Evolutionary conservation across 2,888 invertebrate genomes (phyloP).

Genomic region (Archaeoteleia sp.): DNA sequence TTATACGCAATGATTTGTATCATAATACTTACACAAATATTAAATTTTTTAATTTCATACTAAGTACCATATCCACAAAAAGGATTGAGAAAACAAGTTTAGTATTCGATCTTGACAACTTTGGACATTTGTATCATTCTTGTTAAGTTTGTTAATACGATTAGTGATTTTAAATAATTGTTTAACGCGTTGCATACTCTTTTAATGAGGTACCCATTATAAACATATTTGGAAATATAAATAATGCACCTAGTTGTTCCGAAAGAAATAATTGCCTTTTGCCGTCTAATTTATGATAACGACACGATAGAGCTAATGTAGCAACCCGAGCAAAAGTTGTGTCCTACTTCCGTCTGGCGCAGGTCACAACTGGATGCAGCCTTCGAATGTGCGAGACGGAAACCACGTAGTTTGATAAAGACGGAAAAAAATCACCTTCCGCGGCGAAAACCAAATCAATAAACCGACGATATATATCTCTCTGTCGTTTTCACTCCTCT

Average conservation of each 20-base stretch:
- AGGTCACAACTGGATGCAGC: constrained; percentile 35
- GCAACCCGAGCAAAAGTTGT: constrained; percentile 40
- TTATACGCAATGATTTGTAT: neutral
- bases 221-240: too few relatives aligned
- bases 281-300: constrained; percentile 30
- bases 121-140: too few relatives aligned
- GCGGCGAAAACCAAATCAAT: constrained; percentile 69
- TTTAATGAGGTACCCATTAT: too few relatives aligned
- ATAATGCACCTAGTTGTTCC: too few relatives aligned
- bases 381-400: constrained; percentile 35
- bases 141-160: too few relatives aligned
- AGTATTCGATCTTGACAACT: too few relatives aligned
- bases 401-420: constrained; percentile 48
- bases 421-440: constrained; percentile 62
- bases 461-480: constrained; percentile 61
- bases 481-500: constrained; percentile 58
- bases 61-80: too few relatives aligned
- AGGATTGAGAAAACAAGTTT: too few relatives aligned
- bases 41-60: neutral
- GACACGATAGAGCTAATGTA: constrained; percentile 30
- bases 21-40: neutral
- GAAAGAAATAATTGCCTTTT: constrained; percentile 32
- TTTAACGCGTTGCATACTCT: too few relatives aligned
- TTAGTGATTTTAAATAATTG: too few relatives aligned
- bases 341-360: constrained; percentile 46